phyloP scores from a whole-genome alignment of 2,888 invertebrate species.

The Neoascia interrupta region DNA sequence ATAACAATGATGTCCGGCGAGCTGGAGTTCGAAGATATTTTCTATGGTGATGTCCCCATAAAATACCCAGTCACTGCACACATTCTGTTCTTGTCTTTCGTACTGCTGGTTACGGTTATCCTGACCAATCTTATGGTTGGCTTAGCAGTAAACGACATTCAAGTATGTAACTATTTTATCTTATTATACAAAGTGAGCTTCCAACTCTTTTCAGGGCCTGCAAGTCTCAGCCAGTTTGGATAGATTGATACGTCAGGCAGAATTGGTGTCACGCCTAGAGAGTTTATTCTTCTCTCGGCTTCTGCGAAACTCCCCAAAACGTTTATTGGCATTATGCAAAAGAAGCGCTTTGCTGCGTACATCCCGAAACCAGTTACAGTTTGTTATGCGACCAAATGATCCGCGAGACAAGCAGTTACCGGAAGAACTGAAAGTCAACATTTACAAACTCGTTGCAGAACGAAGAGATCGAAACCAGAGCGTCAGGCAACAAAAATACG shows the following conservation, averaged over 20 bases:
- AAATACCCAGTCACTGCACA: slow-evolving; percentile 88
- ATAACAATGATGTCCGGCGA: slow-evolving; percentile 95
- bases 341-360: slow-evolving; percentile 88
- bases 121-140: slow-evolving; percentile 91
- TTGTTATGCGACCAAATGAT: slow-evolving; percentile 90
- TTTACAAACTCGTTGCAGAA: slow-evolving; percentile 88
- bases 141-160: slow-evolving; percentile 91
- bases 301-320: slow-evolving; percentile 84
- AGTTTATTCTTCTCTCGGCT: slow-evolving; percentile 90
- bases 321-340: slow-evolving; percentile 84
- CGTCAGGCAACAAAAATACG: slow-evolving; percentile 80
- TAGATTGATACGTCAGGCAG: slow-evolving; percentile 89
- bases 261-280: slow-evolving; percentile 90
- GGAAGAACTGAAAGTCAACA: slow-evolving; percentile 86
- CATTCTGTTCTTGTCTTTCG: slow-evolving; percentile 87
- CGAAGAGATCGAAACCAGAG: slow-evolving; percentile 83
- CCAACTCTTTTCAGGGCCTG: slow-evolving; percentile 82
- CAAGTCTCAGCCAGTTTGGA: slow-evolving; percentile 90
- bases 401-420: slow-evolving; percentile 89
- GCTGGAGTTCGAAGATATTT: slow-evolving; percentile 91
- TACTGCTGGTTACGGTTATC: slow-evolving; percentile 89
- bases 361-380: slow-evolving; percentile 86
- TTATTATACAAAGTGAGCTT: background rate
- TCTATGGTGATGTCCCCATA: slow-evolving; percentile 83
- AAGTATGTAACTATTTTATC: slow-evolving; percentile 78